Evolutionary conservation across 2,797 vertebrate species (phyloP), one percentile per base, ranked within the genome.

Genomic region (Luscinia megarhynchos): DNA sequence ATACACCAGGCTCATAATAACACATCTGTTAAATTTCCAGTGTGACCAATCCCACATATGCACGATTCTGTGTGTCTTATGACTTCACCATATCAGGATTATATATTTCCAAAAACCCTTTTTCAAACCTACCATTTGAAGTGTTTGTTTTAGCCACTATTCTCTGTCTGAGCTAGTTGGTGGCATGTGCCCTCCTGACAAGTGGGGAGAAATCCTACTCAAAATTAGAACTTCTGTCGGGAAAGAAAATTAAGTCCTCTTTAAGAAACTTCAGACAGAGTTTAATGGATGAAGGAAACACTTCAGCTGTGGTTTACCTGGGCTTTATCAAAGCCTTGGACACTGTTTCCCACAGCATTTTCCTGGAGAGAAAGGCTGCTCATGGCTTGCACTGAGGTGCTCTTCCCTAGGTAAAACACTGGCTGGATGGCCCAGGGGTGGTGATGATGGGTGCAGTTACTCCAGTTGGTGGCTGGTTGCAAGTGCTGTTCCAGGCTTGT

Each of bases 1-100:
- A 66, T 6, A 51, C 3, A 13, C 19, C 48, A 62, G 61, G 53
- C 61, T 78, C 23, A 17, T 22, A 84, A 64, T 29, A 67, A 75
- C 15, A 69, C 19, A 46, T n/a, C 54, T 78, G 53, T 48, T 84
- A 13, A 7, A 69, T 81, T 94, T 80, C 66, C 26, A 22, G 7
- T 29, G 36, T 57, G 89, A 96, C 89, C 69, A 72, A 75, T 58
- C 55, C 66, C 63, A 53, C 11, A 13, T 72, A 90, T 59, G 63
- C 87, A 91, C 84, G 96, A 69, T 57, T 22, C 32, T 2, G 6
- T 5, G 18, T 24, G 75, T 48, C 68, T 27, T 40, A 32, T 2
- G 8, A 57, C 93, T 95, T 95, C 92, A 90, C 87, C 84, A 55
- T 51, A 70, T 51, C 45, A 11, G 77, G 83, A 93, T 95, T 83